Evolutionary conservation across 2,888 invertebrate genomes (phyloP), one percentile per base, ranked within the genome.

Genomic region (Argynnis bischoffii): DNA sequence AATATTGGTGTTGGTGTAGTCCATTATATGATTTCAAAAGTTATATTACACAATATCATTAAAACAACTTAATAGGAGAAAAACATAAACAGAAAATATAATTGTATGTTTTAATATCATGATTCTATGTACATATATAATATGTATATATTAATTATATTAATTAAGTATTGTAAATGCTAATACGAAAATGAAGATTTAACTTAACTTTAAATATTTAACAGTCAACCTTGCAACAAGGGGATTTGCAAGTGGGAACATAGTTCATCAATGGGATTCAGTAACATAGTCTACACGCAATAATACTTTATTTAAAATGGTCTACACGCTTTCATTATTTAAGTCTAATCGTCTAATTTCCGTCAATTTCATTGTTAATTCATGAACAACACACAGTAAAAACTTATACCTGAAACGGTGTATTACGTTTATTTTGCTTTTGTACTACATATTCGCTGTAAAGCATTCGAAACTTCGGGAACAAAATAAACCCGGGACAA

Each of bases 251-350:
- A 31, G 13, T 50, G 60, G 50, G 50, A 50, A 50, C 50, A 50
- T 60, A 50, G 60, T 60, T 60, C 50, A 13, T 60, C 60, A 50
- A 60, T 60, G 35, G 6, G 60, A 60, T 50, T 60, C 50, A 31
- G 60, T 60, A 50, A 60, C 60, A 6, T 11, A 18, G 21, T 26
- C 21, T 26, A 26, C 21, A 21, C 21, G 21, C 21, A 26, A 26
- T 26, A 26, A 26, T 26, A 26, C 21, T 26, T 26, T 26, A 26
- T 26, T 26, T 26, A 26, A 26, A 26, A 26, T 26, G 21, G 57
- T 57, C 46, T 60, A 48, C 50, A 16, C 48, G 50, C 31, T 50
- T 60, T 48, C 50, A 60, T 60, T 50, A 50, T 26, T 26, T 26
- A 35, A n/a, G 50, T 48, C 26, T 13, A 18, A 60, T 50, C 50